Conservation (phyloP, 2,113 vertebrate genomes). For the Anolis carolinensis region DNA sequence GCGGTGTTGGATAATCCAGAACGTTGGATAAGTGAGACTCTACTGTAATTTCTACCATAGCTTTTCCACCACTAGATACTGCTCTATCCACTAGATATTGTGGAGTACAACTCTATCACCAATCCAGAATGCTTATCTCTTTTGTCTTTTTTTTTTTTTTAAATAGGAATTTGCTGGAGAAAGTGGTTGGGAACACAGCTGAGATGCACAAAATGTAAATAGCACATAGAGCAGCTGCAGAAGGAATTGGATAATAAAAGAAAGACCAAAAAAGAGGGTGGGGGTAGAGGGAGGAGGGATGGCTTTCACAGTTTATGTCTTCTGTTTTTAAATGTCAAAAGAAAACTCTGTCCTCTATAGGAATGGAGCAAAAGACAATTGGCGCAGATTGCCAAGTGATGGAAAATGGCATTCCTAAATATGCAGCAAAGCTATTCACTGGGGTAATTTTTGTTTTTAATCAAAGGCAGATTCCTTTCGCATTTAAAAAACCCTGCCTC, state of each 20-base stretch:
- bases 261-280: not conserved
- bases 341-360: constrained; percentile 17
- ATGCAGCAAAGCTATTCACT: constrained; percentile 37
- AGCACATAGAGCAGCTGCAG: constrained; percentile 8
- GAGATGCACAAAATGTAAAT: constrained; percentile 5
- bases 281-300: not conserved
- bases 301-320: constrained; percentile 3
- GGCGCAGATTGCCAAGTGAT: constrained; percentile 41
- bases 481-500: not conserved
- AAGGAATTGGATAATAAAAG: constrained; percentile 15
- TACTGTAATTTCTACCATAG: not conserved
- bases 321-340: constrained; percentile 44
- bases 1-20: too few species aligned
- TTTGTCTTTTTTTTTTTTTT: constrained; percentile 2
- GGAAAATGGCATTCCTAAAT: constrained; percentile 36
- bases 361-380: constrained; percentile 41
- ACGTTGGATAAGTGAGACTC: too few species aligned
- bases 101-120: not conserved
- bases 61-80: not conserved
- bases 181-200: constrained; percentile 16
- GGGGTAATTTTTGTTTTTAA: not conserved
- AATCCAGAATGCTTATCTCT: not conserved
- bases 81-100: too few species aligned
- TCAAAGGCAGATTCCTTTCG: constrained; percentile 34
- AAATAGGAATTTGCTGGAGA: not conserved